Conservation (phyloP, 2,797 vertebrate species). For the Distichodus sexfasciatus region DNA sequence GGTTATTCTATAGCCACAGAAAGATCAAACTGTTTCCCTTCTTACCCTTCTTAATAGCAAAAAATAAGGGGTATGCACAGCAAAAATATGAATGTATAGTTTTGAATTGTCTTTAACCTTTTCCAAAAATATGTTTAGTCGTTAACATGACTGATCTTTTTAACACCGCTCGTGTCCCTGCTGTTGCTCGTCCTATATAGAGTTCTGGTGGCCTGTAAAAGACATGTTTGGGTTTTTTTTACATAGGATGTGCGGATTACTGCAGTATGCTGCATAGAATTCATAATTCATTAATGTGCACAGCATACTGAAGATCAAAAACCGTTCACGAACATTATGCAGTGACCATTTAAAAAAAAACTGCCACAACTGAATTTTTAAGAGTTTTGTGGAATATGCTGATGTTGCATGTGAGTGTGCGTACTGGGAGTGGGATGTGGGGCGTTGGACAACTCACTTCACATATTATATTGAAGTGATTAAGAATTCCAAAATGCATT, state of each 20-base stretch:
- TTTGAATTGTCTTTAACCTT: too few species aligned
- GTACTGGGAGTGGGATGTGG: neutral
- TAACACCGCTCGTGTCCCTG: neutral
- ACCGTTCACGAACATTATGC: constrained; percentile 15
- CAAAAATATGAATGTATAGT: too few species aligned
- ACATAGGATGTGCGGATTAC: neutral
- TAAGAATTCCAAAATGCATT: constrained; percentile 7
- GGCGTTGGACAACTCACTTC: neutral
- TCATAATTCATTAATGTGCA: constrained; percentile 40
- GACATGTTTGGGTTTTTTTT: neutral
- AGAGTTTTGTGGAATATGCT: neutral
- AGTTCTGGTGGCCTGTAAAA: neutral
- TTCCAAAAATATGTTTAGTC: too few species aligned
- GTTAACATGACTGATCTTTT: neutral
- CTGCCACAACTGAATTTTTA: neutral
- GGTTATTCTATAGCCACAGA: too few species aligned
- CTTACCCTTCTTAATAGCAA: too few species aligned
- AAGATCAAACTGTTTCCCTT: too few species aligned
- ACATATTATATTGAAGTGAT: constrained; percentile 8
- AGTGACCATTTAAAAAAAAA: neutral
- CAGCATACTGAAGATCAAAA: constrained; percentile 32
- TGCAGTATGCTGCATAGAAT: constrained; percentile 20
- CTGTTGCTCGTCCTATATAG: neutral
- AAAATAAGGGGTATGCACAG: too few species aligned
- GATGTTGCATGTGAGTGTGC: neutral